A percentile compares a stretch with the other conserved stretches of the same genome.
Evolutionary conservation across 2,888 invertebrate species (phyloP).

Genomic region (Heliconius aoede): DNA sequence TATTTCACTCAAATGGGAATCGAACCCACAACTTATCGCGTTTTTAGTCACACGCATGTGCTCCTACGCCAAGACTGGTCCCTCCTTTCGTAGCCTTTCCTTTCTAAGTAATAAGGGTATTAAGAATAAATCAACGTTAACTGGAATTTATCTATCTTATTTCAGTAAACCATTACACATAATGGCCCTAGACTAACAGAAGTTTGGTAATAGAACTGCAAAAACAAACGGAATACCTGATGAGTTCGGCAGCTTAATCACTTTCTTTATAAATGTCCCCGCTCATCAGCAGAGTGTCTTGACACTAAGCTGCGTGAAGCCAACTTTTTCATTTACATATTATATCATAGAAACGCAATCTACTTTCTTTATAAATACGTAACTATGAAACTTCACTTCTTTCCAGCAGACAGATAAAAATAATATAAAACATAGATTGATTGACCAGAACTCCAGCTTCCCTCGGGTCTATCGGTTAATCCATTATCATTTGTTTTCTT

Average conservation of each 20-base stretch:
- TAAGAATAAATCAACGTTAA: too few relatives aligned
- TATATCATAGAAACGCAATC: too few relatives aligned
- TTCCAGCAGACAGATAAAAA: conserved; percentile 15
- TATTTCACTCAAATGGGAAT: too few relatives aligned
- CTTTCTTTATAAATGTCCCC: background rate
- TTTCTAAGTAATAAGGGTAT: too few relatives aligned
- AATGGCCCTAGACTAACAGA: background rate
- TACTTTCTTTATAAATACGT: background rate
- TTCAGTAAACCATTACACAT: conserved; percentile 2
- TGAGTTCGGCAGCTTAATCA: background rate
- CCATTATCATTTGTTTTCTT: conserved; percentile 37
- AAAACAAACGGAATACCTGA: background rate
- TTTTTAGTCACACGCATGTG: too few relatives aligned
- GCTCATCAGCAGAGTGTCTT: background rate
- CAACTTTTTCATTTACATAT: background rate
- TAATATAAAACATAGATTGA: conserved; percentile 23
- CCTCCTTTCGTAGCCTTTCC: too few relatives aligned
- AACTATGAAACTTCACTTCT: background rate
- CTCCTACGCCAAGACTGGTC: too few relatives aligned
- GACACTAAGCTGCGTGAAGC: background rate
- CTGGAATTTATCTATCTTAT: background rate
- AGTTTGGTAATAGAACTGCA: background rate
- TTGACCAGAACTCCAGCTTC: conserved; percentile 14
- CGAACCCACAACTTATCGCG: too few relatives aligned
- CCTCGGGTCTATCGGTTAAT: conserved; percentile 28